phyloP scores from a whole-genome alignment of 2,888 invertebrate species.

The Heteropelma amictum region DNA sequence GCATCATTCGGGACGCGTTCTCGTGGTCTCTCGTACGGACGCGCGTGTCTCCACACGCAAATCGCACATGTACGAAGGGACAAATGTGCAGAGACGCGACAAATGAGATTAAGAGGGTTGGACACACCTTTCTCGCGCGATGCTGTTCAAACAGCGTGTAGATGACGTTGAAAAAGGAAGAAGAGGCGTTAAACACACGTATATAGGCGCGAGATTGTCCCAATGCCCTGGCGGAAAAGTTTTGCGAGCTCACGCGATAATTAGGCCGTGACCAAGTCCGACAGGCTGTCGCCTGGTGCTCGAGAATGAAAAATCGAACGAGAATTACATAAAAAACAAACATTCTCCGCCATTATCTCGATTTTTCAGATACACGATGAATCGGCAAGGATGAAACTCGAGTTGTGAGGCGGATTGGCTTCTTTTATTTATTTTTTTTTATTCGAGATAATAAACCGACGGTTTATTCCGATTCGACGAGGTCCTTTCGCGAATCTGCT shows the following conservation, averaged over 20 bases:
- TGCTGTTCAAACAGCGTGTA: neutral
- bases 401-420: neutral
- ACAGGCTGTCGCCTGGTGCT: conserved; percentile 45
- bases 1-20: neutral
- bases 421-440: neutral
- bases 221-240: conserved; percentile 31
- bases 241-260: conserved; percentile 54
- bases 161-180: too few species aligned
- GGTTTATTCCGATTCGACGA: too few species aligned
- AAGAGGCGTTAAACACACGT: too few species aligned
- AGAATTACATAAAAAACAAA: conserved; percentile 12
- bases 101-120: neutral
- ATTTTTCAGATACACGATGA: too few species aligned
- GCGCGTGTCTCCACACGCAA: neutral
- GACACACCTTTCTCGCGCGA: neutral
- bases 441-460: too few species aligned
- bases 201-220: conserved; percentile 48
- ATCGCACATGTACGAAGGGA: neutral
- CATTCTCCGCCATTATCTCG: neutral
- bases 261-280: conserved; percentile 70
- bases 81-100: neutral
- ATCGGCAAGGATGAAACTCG: neutral
- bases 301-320: conserved; percentile 38
- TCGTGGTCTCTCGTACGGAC: too few species aligned
- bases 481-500: too few species aligned